Evolutionary conservation across 2,888 invertebrate genomes (phyloP), one percentile per base, ranked within the genome.

Genomic region (Microdon myrmicae): DNA sequence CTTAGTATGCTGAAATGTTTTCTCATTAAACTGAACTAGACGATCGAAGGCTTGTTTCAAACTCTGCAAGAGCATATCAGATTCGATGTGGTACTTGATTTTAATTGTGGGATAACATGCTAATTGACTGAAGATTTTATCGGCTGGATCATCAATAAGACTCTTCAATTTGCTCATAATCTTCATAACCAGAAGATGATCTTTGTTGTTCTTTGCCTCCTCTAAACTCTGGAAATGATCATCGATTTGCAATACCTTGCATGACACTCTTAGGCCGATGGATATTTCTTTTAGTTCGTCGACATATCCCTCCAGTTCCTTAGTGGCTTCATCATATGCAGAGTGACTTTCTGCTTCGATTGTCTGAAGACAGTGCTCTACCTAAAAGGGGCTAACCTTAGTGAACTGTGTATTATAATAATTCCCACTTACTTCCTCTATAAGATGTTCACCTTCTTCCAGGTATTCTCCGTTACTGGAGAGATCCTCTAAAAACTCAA

Each of bases 271-370:
- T 12, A 87, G 68, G n/a, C 84, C 83, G 68, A 85, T 81, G 12
- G 83, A 82, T 0, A 85, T 80, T 68, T 84, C 84, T 53, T 84
- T 79, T 29, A 90, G 75, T 22, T 83, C 79, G 8, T 79, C 73
- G 0, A 84, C 81, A 29, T 87, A 79, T 51, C 79, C 80, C 26
- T 85, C 81, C 67, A 90, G 79, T 71, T 86, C 87, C 35, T 83
- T 82, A 39, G 84, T 83, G 0, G 87, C 85, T 49, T 85, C 82
- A 2, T 82, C 77, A 26, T 90, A 79, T 67, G 87, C 85, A 13
- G 82, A 81, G 74, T 85, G 84, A 0, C 86, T 85, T 55, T 84
- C 82, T 37, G 84, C 81, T 70, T 88, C 86, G 59, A 90, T 68
- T n/a, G 71, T 72, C 9, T 74, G 70, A 0, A 79, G 60, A 6